phyloP scores from a whole-genome alignment of 2,888 invertebrate species.

The Athalia rosae region DNA sequence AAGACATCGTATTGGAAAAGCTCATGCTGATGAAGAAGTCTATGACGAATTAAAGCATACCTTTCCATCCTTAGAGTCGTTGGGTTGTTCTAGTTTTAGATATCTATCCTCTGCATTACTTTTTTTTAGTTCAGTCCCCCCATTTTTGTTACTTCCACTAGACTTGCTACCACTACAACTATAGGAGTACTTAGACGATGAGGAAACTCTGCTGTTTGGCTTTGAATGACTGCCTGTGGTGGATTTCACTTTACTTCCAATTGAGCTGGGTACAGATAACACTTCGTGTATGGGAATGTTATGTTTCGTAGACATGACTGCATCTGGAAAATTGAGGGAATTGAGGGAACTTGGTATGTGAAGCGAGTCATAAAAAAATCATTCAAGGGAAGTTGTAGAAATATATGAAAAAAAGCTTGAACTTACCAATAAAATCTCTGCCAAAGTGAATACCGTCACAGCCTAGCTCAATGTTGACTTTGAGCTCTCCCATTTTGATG shows the following conservation, averaged over 20 bases:
- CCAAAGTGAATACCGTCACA: conserved; percentile 75
- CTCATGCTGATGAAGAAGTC: too few relatives aligned
- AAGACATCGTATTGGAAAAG: too few relatives aligned
- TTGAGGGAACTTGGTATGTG: not conserved
- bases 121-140: conserved; percentile 48
- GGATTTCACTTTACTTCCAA: conserved; percentile 55
- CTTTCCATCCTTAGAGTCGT: conserved; percentile 56
- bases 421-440: conserved; percentile 74
- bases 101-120: conserved; percentile 56
- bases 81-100: conserved; percentile 53
- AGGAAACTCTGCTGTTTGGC: conserved; percentile 55
- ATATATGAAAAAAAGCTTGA: conserved; percentile 24
- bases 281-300: conserved; percentile 63
- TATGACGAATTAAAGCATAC: conserved; percentile 49
- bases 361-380: not conserved
- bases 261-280: conserved; percentile 45
- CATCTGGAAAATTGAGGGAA: conserved; percentile 53
- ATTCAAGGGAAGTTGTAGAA: not conserved
- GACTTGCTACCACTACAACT: conserved; percentile 53
- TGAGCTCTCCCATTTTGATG: conserved; percentile 73
- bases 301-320: conserved; percentile 63
- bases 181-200: conserved; percentile 54
- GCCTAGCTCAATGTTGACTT: conserved; percentile 74
- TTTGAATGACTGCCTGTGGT: conserved; percentile 62
- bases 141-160: conserved; percentile 51